Base-by-base conservation (phyloP, 1,140 invertebrate species). In the Aricia agestis region DNA sequence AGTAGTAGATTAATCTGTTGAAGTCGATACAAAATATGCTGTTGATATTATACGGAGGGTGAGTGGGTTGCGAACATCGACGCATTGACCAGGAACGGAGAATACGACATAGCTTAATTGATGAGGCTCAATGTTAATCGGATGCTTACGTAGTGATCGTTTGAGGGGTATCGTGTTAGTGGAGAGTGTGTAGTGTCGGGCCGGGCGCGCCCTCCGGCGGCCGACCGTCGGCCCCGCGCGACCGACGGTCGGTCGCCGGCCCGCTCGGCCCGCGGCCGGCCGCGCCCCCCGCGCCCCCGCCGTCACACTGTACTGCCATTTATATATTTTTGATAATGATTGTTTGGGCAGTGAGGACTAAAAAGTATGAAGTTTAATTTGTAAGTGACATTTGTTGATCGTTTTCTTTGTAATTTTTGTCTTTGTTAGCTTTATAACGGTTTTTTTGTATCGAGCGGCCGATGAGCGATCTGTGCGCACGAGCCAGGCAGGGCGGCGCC, bases 351-450 rank as follows among this genome's bases (percentile, higher is more conserved):
- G 78, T 81, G 82, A 84, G 83, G 76, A 81, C 76, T 83, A 81
- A 87, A 74, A 81, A 81, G 81, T 82, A 86, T 82, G 82, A 85
- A 79, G 84, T 87, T 88, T 87, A 83, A 88, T 87, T 85, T 86
- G 79, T 90, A 90, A 90, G 86, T 86, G 82, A 82, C 82, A 87
- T 87, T 87, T 89, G 88, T 89, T 89, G 86, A 88, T 89, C 85
- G 86, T 87, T 90, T 89, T 90, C 84, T 87, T 90, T 84, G 84
- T 89, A 86, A 83, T 88, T 86, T 36, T 89, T 89, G 83, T 87
- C 83, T 87, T 89, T 87, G 88, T 90, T 89, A 90, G 85, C 85
- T 90, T 87, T 85, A 83, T 87, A 80, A 84, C 83, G 78, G 84
- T 89, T 87, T 88, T 82, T 77, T 81, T 84, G 80, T 87, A 84